Evolutionary conservation across 2,888 invertebrate species (phyloP).

Genomic region (Drosophila nr. perissopoda): DNA sequence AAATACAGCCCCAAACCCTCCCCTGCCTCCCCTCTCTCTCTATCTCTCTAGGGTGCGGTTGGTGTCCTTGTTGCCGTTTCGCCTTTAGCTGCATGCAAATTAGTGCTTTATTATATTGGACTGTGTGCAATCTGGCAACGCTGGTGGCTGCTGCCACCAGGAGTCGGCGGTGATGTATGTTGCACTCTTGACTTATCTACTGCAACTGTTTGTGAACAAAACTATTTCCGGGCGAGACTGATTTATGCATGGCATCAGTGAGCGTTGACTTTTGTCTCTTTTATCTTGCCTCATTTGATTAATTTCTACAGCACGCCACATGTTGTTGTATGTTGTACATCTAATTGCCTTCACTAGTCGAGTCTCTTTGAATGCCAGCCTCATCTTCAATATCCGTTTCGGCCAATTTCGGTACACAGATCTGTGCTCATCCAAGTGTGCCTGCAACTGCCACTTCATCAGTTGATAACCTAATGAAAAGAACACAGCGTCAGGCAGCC

Average conservation of each 20-base stretch:
- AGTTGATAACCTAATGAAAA: neutral
- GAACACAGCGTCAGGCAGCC: neutral
- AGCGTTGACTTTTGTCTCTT: slow-evolving; percentile 21
- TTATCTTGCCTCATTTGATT: slow-evolving; percentile 39
- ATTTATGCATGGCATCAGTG: slow-evolving; percentile 63
- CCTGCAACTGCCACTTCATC: neutral
- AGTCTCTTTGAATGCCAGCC: slow-evolving; percentile 1
- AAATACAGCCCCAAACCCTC: slow-evolving; percentile 39
- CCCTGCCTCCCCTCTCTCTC: neutral
- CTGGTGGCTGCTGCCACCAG: slow-evolving; percentile 18
- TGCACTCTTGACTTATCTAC: slow-evolving; percentile 39
- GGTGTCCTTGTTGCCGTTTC: slow-evolving; percentile 41
- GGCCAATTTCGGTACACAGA: neutral
- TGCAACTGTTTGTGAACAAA: slow-evolving; percentile 55
- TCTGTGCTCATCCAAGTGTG: neutral
- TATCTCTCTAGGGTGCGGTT: slow-evolving; percentile 4
- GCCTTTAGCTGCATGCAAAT: slow-evolving; percentile 64
- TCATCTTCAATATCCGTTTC: slow-evolving; percentile 3
- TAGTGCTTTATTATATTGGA: slow-evolving; percentile 74
- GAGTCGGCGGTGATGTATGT: slow-evolving; percentile 54
- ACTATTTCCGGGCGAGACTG: slow-evolving; percentile 64
- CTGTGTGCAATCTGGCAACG: slow-evolving; percentile 52
- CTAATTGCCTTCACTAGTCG: slow-evolving; percentile 22
- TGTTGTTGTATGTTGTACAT: slow-evolving; percentile 15
- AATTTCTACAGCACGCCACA: slow-evolving; percentile 26